These are phyloP conservation scores for Liparis tanakae DNA, from an alignment of 2,797 vertebrate species.

Conservation along the genomic window DNA sequence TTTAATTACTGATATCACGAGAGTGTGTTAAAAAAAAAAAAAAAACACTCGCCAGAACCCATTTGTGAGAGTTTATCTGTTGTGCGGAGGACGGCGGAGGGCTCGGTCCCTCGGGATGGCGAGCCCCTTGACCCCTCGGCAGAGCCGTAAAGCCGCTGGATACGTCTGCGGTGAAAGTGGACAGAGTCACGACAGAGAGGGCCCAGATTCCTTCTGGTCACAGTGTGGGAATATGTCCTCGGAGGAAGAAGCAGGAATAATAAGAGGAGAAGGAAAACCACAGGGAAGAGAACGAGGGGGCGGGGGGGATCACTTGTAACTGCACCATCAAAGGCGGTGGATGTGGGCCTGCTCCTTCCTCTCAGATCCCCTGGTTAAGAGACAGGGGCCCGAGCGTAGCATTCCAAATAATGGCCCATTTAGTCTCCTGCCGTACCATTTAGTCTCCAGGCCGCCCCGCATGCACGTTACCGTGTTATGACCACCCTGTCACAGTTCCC, in stretches of 20 bases:
- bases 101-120: constrained; percentile 56
- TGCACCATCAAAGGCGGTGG: constrained; percentile 71
- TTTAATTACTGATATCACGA: constrained; percentile 67
- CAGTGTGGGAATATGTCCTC: constrained; percentile 73
- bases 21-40: constrained; percentile 65
- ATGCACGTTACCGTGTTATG: constrained; percentile 75
- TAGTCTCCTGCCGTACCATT: constrained; percentile 51
- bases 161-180: constrained; percentile 75
- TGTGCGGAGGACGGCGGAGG: constrained; percentile 52
- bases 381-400: constrained; percentile 39
- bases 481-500: constrained; percentile 66
- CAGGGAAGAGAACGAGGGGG: constrained; percentile 39
- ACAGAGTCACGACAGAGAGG: constrained; percentile 74
- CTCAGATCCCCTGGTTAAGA: constrained; percentile 36
- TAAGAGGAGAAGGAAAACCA: constrained; percentile 55
- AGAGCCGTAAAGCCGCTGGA: constrained; percentile 64
- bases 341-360: constrained; percentile 63
- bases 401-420: constrained; percentile 67
- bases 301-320: constrained; percentile 49
- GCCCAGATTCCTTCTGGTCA: constrained; percentile 57
- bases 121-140: constrained; percentile 41
- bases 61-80: constrained; percentile 80
- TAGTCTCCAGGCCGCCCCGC: constrained; percentile 54
- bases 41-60: constrained; percentile 64
- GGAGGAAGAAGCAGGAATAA: constrained; percentile 60